Percentiles rank a stretch among this genome's conserved stretches.
phyloP scores from a whole-genome alignment of 2,888 invertebrate species.

The Phengaris arion region DNA sequence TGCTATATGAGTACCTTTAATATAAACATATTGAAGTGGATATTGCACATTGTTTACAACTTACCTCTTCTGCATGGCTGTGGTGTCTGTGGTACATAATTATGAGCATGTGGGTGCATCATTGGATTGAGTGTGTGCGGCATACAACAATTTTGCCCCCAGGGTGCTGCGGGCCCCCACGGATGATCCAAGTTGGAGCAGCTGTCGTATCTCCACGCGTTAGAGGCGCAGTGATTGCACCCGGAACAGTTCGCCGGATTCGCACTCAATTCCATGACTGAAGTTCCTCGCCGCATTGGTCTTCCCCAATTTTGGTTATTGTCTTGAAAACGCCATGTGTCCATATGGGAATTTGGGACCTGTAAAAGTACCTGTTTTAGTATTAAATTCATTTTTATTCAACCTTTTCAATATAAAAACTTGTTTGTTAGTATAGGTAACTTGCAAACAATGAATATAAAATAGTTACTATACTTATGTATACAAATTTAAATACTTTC shows the following conservation, averaged over 20 bases:
- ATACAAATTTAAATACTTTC: too few relatives aligned
- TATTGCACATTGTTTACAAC: not conserved
- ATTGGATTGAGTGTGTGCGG: slow-evolving; percentile 44
- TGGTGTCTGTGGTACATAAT: slow-evolving; percentile 59
- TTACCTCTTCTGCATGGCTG: slow-evolving; percentile 66
- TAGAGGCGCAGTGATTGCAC: slow-evolving; percentile 47
- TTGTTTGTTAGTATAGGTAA: not conserved
- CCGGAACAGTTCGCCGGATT: slow-evolving; percentile 43
- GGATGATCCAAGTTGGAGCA: slow-evolving; percentile 67
- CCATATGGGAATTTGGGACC: slow-evolving; percentile 44
- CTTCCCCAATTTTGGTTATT: slow-evolving; percentile 57
- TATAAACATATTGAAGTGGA: too few relatives aligned
- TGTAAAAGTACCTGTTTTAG: slow-evolving; percentile 19
- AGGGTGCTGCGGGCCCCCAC: slow-evolving; percentile 46
- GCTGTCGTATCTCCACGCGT: slow-evolving; percentile 70
- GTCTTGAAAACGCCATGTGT: slow-evolving; percentile 59
- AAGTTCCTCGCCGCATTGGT: slow-evolving; percentile 65
- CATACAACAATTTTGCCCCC: slow-evolving; percentile 50
- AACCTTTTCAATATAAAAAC: too few relatives aligned
- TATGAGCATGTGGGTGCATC: slow-evolving; percentile 47
- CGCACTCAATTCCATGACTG: slow-evolving; percentile 64
- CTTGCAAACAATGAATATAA: not conserved
- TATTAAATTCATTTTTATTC: not conserved
- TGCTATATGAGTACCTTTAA: too few relatives aligned
- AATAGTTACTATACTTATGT: not conserved